Evolutionary conservation across 2,888 invertebrate genomes (phyloP).

Genomic region (Drosophila dives): DNA sequence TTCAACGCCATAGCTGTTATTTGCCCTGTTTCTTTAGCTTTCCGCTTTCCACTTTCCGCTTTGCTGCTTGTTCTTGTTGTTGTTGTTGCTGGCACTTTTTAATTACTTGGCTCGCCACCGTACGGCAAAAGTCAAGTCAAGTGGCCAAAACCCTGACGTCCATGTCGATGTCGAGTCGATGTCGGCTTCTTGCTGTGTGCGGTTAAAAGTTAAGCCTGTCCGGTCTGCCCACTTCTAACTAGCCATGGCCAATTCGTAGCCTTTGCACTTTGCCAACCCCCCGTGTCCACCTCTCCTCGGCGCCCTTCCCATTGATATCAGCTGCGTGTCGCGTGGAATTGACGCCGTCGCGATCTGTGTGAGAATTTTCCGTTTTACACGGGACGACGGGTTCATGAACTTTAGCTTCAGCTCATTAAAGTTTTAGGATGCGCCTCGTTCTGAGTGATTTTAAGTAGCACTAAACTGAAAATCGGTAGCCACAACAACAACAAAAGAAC

Average conservation of each 20-base stretch:
- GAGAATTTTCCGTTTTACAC: conserved; percentile 38
- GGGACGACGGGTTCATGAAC: conserved; percentile 68
- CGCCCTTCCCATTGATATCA: conserved; percentile 30
- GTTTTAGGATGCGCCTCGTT: conserved; percentile 55
- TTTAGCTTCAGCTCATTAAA: conserved; percentile 61
- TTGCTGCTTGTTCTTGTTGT: conserved; percentile 27
- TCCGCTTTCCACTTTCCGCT: conserved; percentile 23
- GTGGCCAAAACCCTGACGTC: conserved; percentile 66
- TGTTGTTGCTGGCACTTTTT: conserved; percentile 59
- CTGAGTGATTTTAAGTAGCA: conserved; percentile 61
- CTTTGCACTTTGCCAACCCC: not conserved
- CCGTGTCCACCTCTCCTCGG: conserved; percentile 10
- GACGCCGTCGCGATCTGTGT: conserved; percentile 60
- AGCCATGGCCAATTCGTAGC: conserved; percentile 37
- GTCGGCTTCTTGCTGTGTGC: conserved; percentile 59
- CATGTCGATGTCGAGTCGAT: conserved; percentile 63
- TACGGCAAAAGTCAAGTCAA: conserved; percentile 62
- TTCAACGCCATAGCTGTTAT: conserved; percentile 48
- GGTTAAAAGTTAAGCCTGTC: conserved; percentile 77
- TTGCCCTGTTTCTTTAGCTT: conserved; percentile 67
- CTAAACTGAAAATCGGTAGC: conserved; percentile 64
- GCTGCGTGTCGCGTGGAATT: conserved; percentile 68
- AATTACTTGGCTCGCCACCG: conserved; percentile 64
- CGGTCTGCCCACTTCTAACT: conserved; percentile 50
- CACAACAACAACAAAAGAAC: conserved; percentile 11